Evolutionary conservation across 1,140 invertebrate species (phyloP).

Genomic region (Chelonus insularis): DNA sequence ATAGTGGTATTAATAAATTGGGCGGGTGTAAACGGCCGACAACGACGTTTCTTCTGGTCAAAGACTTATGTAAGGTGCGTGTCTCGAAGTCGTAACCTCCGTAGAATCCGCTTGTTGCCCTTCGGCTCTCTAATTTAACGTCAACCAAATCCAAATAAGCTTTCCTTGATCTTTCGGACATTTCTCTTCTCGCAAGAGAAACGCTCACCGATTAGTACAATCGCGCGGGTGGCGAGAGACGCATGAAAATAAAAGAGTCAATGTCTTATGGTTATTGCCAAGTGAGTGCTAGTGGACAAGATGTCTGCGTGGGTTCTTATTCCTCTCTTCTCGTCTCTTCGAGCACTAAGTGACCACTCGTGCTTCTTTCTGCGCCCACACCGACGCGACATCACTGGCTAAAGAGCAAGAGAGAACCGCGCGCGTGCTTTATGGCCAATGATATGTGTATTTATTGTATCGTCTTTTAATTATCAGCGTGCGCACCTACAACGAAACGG

Average conservation of each 20-base stretch:
- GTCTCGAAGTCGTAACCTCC: conserved; percentile 53
- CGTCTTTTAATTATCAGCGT: conserved; percentile 62
- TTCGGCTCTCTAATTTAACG: conserved; percentile 54
- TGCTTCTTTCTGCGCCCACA: conserved; percentile 38
- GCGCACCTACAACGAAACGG: conserved; percentile 57
- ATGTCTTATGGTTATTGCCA: conserved; percentile 55
- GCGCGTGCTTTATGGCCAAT: conserved; percentile 55
- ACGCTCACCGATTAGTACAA: conserved; percentile 7
- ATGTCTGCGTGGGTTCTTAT: conserved; percentile 53
- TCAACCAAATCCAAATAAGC: conserved; percentile 44
- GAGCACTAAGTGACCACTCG: conserved; percentile 46
- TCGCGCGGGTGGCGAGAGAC: conserved; percentile 15
- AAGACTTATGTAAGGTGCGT: conserved; percentile 54
- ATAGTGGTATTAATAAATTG: conserved; percentile 45
- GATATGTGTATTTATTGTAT: conserved; percentile 61
- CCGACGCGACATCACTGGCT: conserved; percentile 25
- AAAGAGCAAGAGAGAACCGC: conserved; percentile 4
- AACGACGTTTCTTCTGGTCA: conserved; percentile 39
- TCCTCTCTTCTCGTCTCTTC: conserved; percentile 7
- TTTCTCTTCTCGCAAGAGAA: not conserved
- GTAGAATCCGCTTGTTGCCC: conserved; percentile 56
- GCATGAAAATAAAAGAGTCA: conserved; percentile 31
- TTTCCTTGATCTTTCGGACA: conserved; percentile 1
- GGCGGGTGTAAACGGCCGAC: conserved; percentile 33
- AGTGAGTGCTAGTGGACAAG: conserved; percentile 41